A percentile compares a stretch with the other conserved stretches of the same genome.
Conservation (phyloP, 2,888 invertebrate species). For the Caenorhabditis angaria region DNA sequence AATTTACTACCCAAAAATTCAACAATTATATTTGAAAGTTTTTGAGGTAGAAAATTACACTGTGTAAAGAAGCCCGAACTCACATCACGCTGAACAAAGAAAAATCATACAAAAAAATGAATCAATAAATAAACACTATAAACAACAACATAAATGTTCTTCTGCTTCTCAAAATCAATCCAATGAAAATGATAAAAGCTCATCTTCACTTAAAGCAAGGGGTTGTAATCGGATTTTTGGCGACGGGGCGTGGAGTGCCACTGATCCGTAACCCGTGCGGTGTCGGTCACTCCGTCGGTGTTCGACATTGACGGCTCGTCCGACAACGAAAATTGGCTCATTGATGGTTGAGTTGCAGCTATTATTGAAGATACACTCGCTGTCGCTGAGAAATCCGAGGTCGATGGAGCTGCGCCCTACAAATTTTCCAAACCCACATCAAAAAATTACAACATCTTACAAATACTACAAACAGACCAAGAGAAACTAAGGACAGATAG, state of each 20-base stretch:
- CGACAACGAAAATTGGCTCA: slow-evolving; percentile 9
- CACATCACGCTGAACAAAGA: slow-evolving; percentile 7
- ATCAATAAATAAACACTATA: not conserved
- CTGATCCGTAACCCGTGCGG: slow-evolving; percentile 32
- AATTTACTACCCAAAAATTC: too few species aligned
- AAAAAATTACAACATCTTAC: not conserved
- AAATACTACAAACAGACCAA: not conserved
- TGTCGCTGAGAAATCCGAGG: slow-evolving; percentile 23
- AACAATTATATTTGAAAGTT: too few species aligned
- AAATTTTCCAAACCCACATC: not conserved
- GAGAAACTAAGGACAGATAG: too few species aligned
- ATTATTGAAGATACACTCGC: slow-evolving; percentile 12
- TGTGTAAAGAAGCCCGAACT: not conserved
- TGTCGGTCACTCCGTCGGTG: not conserved
- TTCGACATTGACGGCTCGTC: not conserved
- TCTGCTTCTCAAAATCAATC: not conserved
- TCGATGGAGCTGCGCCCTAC: slow-evolving; percentile 22
- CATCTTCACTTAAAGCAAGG: slow-evolving; percentile 37
- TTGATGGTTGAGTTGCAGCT: not conserved
- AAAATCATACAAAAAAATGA: not conserved
- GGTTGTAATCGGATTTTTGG: slow-evolving; percentile 46
- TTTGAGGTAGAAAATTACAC: too few species aligned
- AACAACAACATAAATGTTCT: not conserved
- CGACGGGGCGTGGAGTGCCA: slow-evolving; percentile 38
- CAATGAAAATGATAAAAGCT: slow-evolving; percentile 21